Percentiles rank a stretch among this genome's conserved stretches.
Evolutionary conservation across 1,140 invertebrate species (phyloP).

Genomic region (Hesperophylax magnus): DNA sequence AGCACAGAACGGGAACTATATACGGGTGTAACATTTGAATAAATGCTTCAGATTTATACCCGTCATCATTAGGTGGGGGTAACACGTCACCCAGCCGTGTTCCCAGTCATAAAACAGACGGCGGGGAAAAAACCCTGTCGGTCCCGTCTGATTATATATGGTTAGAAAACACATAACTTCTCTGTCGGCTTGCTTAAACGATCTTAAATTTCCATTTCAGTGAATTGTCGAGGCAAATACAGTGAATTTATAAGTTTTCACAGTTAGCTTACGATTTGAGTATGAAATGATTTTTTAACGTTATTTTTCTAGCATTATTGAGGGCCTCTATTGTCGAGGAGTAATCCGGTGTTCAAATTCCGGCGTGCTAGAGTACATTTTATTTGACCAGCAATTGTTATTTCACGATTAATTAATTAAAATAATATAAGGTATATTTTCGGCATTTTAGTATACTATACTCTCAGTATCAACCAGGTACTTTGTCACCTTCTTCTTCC

Average conservation of each 20-base stretch:
- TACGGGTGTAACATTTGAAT: conserved; percentile 32
- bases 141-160: conserved; percentile 24
- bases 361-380: too few species aligned
- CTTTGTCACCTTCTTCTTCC: too few species aligned
- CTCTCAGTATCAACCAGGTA: too few species aligned
- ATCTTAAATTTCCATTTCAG: conserved; percentile 23
- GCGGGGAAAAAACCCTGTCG: conserved; percentile 8
- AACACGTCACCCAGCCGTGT: conserved; percentile 17
- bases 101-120: conserved; percentile 23
- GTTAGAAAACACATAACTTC: conserved; percentile 1
- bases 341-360: too few species aligned
- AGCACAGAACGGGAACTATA: not conserved
- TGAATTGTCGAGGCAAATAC: conserved; percentile 7
- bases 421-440: too few species aligned
- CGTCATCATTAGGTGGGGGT: conserved; percentile 34
- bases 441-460: too few species aligned
- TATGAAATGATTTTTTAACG: not conserved
- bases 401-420: too few species aligned
- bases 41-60: conserved; percentile 35
- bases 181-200: conserved; percentile 24
- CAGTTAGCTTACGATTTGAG: not conserved
- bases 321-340: too few species aligned
- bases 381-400: too few species aligned
- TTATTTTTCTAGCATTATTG: too few species aligned
- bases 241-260: not conserved